A percentile compares a stretch with the other conserved stretches of the same genome.
Evolutionary conservation across 1,140 invertebrate species (phyloP).

Genomic region (Diabrotica undecimpunctata): DNA sequence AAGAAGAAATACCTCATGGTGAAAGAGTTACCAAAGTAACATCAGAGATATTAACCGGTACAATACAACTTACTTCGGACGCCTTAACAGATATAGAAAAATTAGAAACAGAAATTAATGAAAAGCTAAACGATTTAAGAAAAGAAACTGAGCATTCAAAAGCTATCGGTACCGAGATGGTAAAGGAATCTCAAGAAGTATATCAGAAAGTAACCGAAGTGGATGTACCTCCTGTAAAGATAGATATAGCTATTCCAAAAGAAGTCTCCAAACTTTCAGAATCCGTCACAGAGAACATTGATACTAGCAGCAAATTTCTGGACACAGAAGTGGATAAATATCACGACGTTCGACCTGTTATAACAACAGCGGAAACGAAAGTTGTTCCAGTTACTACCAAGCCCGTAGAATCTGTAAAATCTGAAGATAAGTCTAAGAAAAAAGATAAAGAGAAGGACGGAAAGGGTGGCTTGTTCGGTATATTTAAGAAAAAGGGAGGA

Average conservation of each 20-base stretch:
- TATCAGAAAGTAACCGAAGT: too few species aligned
- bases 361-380: neutral
- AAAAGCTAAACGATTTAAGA: constrained; percentile 13
- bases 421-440: neutral
- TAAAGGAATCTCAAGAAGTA: too few species aligned
- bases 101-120: constrained; percentile 12
- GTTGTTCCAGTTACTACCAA: neutral
- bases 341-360: constrained; percentile 24
- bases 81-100: neutral
- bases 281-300: neutral
- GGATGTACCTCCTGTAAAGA: too few species aligned
- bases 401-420: too few species aligned
- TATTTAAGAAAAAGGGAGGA: constrained; percentile 15
- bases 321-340: constrained; percentile 29
- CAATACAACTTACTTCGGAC: constrained; percentile 3
- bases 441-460: neutral
- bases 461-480: constrained; percentile 27
- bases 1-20: constrained; percentile 6
- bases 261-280: too few species aligned
- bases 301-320: constrained; percentile 22
- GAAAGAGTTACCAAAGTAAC: constrained; percentile 6
- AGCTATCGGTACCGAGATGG: too few species aligned
- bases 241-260: too few species aligned
- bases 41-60: constrained; percentile 4
- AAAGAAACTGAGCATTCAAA: constrained; percentile 9